Conservation (phyloP, 2,113 vertebrate genomes). For the Microtus ochrogaster region DNA sequence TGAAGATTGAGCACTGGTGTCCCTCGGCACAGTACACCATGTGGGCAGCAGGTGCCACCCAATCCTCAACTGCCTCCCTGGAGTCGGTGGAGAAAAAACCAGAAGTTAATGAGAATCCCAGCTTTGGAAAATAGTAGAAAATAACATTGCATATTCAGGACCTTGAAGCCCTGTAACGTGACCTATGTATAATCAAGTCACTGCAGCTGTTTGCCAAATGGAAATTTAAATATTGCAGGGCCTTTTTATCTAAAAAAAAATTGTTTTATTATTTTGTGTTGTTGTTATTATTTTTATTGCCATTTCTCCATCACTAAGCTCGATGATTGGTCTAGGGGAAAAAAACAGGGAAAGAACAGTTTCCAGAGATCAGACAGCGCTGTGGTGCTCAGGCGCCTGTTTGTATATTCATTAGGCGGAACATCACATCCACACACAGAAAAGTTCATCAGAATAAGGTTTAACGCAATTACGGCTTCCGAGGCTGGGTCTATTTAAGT, state of each 20-base stretch:
- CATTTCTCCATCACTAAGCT: conserved; percentile 14
- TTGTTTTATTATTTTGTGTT: background rate
- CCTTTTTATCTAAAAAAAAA: background rate
- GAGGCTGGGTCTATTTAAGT: background rate
- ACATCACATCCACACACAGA: fast-evolving
- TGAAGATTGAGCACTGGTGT: background rate
- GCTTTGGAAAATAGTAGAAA: background rate
- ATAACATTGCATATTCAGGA: too few relatives aligned
- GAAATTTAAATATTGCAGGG: conserved; percentile 7
- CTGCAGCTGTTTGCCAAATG: background rate
- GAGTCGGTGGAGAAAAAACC: background rate
- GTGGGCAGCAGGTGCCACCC: background rate
- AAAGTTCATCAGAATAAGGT: background rate
- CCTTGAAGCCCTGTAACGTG: fast-evolving
- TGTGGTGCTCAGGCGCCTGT: fast-evolving
- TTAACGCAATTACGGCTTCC: background rate
- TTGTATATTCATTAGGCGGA: background rate
- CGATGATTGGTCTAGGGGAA: background rate
- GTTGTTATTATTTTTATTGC: conserved; percentile 38
- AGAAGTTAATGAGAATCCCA: background rate
- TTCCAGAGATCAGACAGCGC: background rate
- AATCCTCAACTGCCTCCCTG: fast-evolving
- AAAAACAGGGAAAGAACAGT: background rate
- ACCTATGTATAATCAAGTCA: background rate
- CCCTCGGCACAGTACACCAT: fast-evolving